Evolutionary conservation across 2,113 vertebrate genomes (phyloP).

Genomic region (Paedocypris sp.): DNA sequence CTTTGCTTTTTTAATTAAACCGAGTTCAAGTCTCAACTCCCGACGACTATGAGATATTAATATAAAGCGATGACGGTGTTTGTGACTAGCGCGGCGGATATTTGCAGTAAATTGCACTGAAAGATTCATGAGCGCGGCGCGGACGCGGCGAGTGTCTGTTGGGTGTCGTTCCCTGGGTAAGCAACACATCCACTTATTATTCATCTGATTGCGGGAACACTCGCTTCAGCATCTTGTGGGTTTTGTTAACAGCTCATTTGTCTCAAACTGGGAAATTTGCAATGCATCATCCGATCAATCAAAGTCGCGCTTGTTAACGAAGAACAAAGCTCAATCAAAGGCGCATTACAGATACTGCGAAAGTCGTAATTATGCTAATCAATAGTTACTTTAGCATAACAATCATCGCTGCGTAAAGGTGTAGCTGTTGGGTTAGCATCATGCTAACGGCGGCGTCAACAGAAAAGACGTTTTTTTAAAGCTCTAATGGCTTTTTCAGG

Average conservation of each 20-base stretch:
- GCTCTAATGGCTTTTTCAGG: no score
- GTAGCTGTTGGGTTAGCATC: no score
- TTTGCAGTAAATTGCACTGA: constrained; percentile 5
- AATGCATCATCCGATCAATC: background rate
- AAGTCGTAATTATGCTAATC: no score
- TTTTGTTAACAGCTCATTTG: background rate
- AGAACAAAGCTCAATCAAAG: no score
- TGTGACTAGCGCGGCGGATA: background rate
- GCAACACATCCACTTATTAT: background rate
- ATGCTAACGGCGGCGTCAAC: no score
- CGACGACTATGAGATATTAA: background rate
- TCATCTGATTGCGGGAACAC: background rate
- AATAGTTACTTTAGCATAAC: no score
- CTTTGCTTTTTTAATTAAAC: background rate
- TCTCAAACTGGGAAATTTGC: background rate
- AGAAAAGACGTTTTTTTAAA: no score
- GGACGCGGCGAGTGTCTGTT: background rate
- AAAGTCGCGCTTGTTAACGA: no score
- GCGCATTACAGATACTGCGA: no score
- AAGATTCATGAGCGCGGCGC: background rate
- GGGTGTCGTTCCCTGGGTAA: background rate
- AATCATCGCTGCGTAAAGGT: no score
- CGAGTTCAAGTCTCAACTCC: background rate
- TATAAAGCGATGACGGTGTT: background rate
- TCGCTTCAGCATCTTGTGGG: background rate